These are phyloP conservation scores for Neopelma chrysocephalum DNA, from an alignment of 2,797 vertebrate genomes.

Conservation along the genomic window DNA sequence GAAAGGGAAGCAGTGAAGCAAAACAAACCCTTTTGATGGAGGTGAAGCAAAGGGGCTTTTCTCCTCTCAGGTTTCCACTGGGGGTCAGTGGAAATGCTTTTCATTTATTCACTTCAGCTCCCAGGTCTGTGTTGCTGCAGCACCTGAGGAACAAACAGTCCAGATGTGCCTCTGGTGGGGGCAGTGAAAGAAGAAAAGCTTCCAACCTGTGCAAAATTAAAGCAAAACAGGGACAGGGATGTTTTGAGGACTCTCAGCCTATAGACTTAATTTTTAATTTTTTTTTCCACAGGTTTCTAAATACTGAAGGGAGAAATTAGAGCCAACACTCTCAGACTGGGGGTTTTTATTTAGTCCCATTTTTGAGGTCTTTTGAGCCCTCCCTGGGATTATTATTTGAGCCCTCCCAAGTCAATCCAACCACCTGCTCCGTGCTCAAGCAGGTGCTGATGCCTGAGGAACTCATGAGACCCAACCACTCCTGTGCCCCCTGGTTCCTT, in stretches of 20 bases:
- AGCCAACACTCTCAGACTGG: rapidly evolving
- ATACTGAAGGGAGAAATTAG: not conserved
- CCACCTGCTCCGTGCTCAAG: no score
- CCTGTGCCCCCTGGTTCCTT: not conserved
- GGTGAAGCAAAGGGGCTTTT: not conserved
- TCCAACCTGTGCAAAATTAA: not conserved
- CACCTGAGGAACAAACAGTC: not conserved
- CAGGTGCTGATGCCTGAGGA: not conserved
- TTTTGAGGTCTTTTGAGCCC: not conserved
- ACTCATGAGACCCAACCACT: not conserved
- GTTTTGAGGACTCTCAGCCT: not conserved
- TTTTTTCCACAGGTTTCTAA: not conserved
- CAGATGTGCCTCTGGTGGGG: not conserved
- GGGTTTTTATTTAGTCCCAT: not conserved
- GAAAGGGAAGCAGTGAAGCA: not conserved
- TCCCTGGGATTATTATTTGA: no score
- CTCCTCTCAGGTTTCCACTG: not conserved
- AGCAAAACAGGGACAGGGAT: not conserved
- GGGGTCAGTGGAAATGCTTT: not conserved
- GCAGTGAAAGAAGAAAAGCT: not conserved
- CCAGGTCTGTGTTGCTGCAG: not conserved
- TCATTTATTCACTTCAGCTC: not conserved
- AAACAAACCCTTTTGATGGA: not conserved
- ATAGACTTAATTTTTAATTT: not conserved
- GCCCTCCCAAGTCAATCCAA: no score